Percentiles rank a stretch among this genome's conserved stretches.
phyloP scores from a whole-genome alignment of 2,113 vertebrate genomes.

The Nesoenas mayeri region DNA sequence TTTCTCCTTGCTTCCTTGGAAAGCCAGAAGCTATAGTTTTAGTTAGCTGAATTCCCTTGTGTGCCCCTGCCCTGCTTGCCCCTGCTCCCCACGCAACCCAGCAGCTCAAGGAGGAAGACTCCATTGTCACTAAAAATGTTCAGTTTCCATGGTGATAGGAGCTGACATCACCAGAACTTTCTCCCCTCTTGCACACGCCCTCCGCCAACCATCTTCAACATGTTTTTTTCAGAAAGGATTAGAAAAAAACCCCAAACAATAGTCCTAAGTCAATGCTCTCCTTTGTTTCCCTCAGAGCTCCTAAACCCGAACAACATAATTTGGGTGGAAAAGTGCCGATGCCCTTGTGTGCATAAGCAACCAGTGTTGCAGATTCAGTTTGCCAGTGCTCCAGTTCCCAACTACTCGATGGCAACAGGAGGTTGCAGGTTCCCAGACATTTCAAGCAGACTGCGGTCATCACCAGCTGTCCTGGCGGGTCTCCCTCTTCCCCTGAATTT shows the following conservation, averaged over 20 bases:
- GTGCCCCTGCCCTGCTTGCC: conserved; percentile 53
- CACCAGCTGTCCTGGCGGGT: conserved; percentile 40
- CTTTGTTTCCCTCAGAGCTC: not conserved
- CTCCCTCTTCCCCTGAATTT: not conserved
- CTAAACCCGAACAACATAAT: not conserved
- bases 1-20: conserved; percentile 9
- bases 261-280: not conserved
- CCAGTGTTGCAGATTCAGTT: not conserved
- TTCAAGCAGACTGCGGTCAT: not conserved
- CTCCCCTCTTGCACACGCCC: not conserved
- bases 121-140: conserved; percentile 69
- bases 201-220: not conserved
- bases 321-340: not conserved
- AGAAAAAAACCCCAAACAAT: not conserved
- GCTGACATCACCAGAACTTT: conserved; percentile 69
- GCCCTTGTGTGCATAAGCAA: not conserved
- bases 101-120: conserved; percentile 65
- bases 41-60: conserved; percentile 43
- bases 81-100: conserved; percentile 51
- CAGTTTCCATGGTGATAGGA: conserved; percentile 55
- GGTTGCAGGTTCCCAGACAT: not conserved
- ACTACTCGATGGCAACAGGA: not conserved
- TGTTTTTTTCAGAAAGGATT: not conserved
- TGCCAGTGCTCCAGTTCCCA: not conserved
- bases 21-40: conserved; percentile 42